Percentiles rank a stretch among this genome's conserved stretches.
phyloP scores from a whole-genome alignment of 2,888 invertebrate species.

The Rapana venosa region DNA sequence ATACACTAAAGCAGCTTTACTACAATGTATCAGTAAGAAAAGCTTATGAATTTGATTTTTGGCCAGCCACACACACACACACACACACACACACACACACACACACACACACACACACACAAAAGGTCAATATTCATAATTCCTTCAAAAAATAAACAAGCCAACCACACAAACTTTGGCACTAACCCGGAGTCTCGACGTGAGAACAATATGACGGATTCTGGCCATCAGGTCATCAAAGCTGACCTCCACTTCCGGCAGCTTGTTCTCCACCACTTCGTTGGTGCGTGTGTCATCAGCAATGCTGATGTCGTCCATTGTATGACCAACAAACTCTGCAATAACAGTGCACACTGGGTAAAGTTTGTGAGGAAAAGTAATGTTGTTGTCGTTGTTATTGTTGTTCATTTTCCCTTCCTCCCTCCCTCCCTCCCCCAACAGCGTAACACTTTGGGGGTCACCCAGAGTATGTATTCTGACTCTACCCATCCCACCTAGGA shows the following conservation, averaged over 20 bases:
- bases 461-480: too few relatives aligned
- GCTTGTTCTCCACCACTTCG: slow-evolving; percentile 53
- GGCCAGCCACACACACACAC: background rate
- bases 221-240: slow-evolving; percentile 76
- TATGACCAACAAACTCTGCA: slow-evolving; percentile 73
- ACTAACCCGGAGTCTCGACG: slow-evolving; percentile 75
- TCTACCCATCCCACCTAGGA: too few relatives aligned
- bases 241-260: slow-evolving; percentile 64
- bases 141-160: background rate
- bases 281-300: slow-evolving; percentile 61
- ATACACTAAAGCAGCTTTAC: too few relatives aligned
- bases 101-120: background rate
- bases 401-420: too few relatives aligned
- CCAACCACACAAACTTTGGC: background rate
- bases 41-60: too few relatives aligned
- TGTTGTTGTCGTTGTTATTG: too few relatives aligned
- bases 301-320: slow-evolving; percentile 67
- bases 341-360: too few relatives aligned
- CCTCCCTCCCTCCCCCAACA: too few relatives aligned
- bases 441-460: too few relatives aligned
- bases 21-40: too few relatives aligned
- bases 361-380: too few relatives aligned
- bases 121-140: background rate
- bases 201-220: slow-evolving; percentile 75
- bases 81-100: background rate